Conservation (phyloP, 2,888 invertebrate genomes). For the Tenthredo mesomela region DNA sequence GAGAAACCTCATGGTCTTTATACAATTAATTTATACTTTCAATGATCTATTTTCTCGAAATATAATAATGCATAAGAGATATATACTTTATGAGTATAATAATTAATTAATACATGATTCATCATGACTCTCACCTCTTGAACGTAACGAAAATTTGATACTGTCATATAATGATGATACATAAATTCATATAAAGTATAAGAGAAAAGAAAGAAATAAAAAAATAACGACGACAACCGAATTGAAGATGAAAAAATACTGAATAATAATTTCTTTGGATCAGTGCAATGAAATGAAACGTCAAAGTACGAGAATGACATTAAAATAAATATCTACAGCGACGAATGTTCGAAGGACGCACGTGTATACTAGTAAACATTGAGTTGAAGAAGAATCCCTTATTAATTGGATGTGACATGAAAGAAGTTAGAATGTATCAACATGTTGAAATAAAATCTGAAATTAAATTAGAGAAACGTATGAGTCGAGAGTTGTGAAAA, state of each 20-base stretch:
- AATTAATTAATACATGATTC: conserved; percentile 9
- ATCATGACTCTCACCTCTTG: conserved; percentile 19
- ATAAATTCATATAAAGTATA: neutral
- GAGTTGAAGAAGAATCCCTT: neutral
- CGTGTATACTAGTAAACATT: neutral
- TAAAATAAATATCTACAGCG: neutral
- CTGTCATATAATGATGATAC: neutral
- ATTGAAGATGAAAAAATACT: neutral
- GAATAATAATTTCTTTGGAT: neutral
- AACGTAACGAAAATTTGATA: neutral
- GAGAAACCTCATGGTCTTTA: neutral
- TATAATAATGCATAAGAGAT: neutral
- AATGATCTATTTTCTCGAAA: neutral
- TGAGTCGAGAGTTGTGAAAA: neutral
- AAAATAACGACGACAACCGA: neutral
- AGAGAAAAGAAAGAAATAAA: neutral
- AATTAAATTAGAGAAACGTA: neutral
- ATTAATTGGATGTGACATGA: neutral
- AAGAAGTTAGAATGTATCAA: neutral
- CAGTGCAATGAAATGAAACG: neutral
- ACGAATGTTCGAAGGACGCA: neutral
- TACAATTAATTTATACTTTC: neutral
- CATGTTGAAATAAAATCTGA: neutral
- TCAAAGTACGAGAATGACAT: neutral
- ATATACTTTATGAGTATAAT: neutral